Evolutionary conservation across 2,797 vertebrate species (phyloP).

Genomic region (Dipus sagitta): DNA sequence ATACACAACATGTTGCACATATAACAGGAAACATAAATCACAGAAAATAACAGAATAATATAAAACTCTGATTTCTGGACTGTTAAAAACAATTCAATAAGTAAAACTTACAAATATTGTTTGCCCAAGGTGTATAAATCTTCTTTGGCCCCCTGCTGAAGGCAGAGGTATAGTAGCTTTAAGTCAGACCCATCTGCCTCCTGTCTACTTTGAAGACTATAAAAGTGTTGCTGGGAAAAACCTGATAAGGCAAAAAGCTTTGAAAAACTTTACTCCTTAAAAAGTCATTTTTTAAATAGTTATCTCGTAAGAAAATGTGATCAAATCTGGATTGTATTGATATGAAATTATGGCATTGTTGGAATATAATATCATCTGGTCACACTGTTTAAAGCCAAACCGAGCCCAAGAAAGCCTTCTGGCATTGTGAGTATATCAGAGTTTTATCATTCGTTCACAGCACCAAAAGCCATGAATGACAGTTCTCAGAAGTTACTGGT

Average conservation of each 20-base stretch:
- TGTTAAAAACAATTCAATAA: background rate
- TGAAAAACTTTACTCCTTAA: slow-evolving; percentile 51
- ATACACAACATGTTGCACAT: no score
- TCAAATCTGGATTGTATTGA: slow-evolving; percentile 8
- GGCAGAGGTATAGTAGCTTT: background rate
- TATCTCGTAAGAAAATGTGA: slow-evolving; percentile 18
- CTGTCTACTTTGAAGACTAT: background rate
- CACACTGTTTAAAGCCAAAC: slow-evolving; percentile 46
- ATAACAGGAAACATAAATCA: no score
- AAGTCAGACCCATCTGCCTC: background rate
- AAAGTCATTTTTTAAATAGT: slow-evolving; percentile 53
- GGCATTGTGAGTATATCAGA: background rate
- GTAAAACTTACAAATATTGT: background rate
- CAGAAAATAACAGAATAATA: slow-evolving; percentile 5
- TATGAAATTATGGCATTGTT: slow-evolving; percentile 23
- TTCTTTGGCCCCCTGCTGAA: background rate
- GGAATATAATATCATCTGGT: slow-evolving; percentile 1
- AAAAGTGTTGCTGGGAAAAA: slow-evolving; percentile 42
- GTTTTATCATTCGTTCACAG: slow-evolving; percentile 33
- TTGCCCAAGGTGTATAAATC: slow-evolving; percentile 23
- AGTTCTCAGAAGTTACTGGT: background rate
- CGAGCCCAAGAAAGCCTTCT: background rate
- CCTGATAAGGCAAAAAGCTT: background rate
- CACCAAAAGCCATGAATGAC: slow-evolving; percentile 27
- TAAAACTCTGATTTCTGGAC: background rate